Conservation (phyloP, 2,797 vertebrate genomes). For the Chaetodon trifasciatus region DNA sequence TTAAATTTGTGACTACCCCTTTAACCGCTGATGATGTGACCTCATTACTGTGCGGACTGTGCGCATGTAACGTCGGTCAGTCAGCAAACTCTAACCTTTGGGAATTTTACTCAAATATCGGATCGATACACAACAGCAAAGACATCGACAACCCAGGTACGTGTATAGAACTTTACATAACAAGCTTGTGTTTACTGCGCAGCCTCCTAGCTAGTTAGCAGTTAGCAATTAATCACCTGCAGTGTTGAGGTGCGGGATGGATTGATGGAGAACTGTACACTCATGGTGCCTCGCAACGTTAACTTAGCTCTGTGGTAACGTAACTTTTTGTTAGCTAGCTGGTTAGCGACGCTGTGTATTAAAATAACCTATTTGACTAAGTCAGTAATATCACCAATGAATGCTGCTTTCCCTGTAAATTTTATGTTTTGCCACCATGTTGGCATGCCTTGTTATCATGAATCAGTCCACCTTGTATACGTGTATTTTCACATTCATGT, state of each 20-base stretch:
- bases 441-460: background rate
- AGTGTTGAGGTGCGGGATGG: background rate
- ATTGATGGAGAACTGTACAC: background rate
- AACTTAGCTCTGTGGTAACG: background rate
- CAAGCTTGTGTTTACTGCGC: too few species aligned
- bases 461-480: background rate
- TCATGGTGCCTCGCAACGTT: conserved; percentile 5
- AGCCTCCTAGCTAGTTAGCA: background rate
- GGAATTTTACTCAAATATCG: background rate
- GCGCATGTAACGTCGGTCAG: background rate
- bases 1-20: too few species aligned
- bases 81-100: too few species aligned
- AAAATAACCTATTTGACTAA: background rate
- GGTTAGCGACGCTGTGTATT: background rate
- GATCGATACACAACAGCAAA: background rate
- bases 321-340: background rate
- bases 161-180: background rate
- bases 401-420: background rate
- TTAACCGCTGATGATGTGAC: too few species aligned
- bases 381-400: too few species aligned
- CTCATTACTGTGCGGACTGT: background rate
- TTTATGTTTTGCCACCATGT: background rate
- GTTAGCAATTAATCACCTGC: background rate
- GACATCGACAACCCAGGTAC: background rate
- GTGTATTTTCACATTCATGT: background rate